These are phyloP conservation scores for Sarcophaga caerulescens DNA, from an alignment of 2,888 invertebrate genomes.

Conservation along the genomic window DNA sequence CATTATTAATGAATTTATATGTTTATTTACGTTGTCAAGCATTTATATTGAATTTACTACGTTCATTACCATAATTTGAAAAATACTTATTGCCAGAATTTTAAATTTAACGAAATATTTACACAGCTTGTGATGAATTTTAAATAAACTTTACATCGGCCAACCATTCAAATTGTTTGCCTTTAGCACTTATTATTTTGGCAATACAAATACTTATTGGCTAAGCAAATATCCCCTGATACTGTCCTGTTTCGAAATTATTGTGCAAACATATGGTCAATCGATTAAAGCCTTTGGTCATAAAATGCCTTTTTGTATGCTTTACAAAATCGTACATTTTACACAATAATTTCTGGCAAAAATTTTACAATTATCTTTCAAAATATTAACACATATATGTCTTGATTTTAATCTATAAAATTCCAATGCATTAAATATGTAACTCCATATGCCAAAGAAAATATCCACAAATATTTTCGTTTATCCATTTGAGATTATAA, in stretches of 20 bases:
- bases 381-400: neutral
- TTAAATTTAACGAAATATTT: too few species aligned
- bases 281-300: constrained; percentile 49
- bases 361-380: neutral
- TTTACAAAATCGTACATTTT: neutral
- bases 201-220: neutral
- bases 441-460: too few species aligned
- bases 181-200: constrained; percentile 27
- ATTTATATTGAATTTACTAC: too few species aligned
- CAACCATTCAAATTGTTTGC: constrained; percentile 21
- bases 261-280: constrained; percentile 41
- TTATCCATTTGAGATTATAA: too few species aligned
- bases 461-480: too few species aligned
- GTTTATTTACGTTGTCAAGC: too few species aligned
- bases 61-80: too few species aligned
- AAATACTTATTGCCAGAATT: too few species aligned
- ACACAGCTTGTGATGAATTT: too few species aligned
- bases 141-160: neutral
- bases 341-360: neutral
- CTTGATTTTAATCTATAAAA: neutral
- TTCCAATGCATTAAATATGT: too few species aligned
- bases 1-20: too few species aligned
- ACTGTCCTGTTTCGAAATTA: constrained; percentile 10
- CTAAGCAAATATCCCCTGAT: neutral
- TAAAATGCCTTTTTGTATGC: neutral